A percentile compares a stretch with the other conserved stretches of the same genome.
Evolutionary conservation across 1,140 invertebrate genomes (phyloP).

Genomic region (Drosophila teissieri): DNA sequence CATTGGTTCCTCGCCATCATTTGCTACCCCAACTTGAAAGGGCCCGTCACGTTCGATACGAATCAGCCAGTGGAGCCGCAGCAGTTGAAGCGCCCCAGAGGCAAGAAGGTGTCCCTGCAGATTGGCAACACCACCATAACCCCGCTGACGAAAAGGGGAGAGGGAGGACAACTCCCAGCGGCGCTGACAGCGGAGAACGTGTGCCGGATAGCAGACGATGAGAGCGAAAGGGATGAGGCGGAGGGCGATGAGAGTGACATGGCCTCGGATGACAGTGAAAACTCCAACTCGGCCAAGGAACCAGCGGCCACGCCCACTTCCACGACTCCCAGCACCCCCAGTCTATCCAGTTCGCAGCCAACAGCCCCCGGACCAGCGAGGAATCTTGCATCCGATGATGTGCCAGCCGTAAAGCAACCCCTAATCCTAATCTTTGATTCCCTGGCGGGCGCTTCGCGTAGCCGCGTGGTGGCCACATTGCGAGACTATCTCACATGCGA

Average conservation of each 20-base stretch:
- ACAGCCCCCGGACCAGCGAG: constrained; percentile 28
- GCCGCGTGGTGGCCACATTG: constrained; percentile 93
- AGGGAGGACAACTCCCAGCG: constrained; percentile 73
- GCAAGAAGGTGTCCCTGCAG: constrained; percentile 83
- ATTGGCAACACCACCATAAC: constrained; percentile 90
- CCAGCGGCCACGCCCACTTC: constrained; percentile 6
- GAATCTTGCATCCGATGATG: constrained; percentile 30
- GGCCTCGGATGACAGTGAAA: constrained; percentile 88
- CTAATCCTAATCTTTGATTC: constrained; percentile 98
- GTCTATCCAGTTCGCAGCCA: constrained; percentile 1
- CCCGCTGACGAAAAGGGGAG: constrained; percentile 85
- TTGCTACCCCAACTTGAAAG: constrained; percentile 94
- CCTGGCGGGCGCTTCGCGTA: constrained; percentile 91
- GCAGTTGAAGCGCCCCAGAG: constrained; percentile 85
- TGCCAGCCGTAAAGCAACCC: constrained; percentile 86
- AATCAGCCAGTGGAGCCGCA: constrained; percentile 86
- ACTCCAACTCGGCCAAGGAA: constrained; percentile 76
- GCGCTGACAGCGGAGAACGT: constrained; percentile 79
- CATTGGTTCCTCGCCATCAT: constrained; percentile 99
- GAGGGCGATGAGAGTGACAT: constrained; percentile 89
- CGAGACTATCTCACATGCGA: constrained; percentile 96
- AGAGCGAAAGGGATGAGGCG: constrained; percentile 92
- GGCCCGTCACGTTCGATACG: constrained; percentile 85
- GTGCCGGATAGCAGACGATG: constrained; percentile 88
- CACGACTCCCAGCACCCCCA: constrained; percentile 5